Evolutionary conservation across 2,113 vertebrate genomes (phyloP).

Genomic region (Typhlomys cinereus): DNA sequence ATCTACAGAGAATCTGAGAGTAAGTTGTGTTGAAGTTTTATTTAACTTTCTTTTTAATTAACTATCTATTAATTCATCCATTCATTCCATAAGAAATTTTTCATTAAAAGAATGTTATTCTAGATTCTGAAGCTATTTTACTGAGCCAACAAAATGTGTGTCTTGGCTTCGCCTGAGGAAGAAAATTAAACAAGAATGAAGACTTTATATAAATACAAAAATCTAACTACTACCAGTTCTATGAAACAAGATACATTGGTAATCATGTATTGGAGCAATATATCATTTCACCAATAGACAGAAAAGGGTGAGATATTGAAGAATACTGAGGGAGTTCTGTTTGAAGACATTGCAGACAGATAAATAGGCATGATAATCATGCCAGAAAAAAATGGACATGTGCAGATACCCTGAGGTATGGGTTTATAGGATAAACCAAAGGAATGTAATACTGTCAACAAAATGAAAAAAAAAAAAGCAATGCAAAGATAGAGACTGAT

Average conservation of each 20-base stretch:
- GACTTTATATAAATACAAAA: neutral
- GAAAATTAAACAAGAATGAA: neutral
- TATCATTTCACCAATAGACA: neutral
- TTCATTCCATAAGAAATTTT: neutral
- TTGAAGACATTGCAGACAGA: neutral
- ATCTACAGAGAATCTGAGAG: neutral
- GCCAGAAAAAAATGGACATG: neutral
- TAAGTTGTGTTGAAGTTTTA: neutral
- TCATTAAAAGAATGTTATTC: neutral
- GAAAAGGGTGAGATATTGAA: fast-evolving
- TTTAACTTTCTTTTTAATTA: neutral
- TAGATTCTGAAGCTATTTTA: neutral
- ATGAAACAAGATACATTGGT: neutral
- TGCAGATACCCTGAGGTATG: neutral
- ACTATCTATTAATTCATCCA: neutral
- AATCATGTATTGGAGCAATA: neutral
- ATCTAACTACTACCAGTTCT: neutral
- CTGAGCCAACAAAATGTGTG: neutral
- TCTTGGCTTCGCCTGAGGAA: neutral
- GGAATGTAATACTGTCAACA: neutral
- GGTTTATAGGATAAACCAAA: neutral
- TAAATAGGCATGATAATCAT: neutral
- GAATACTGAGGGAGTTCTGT: neutral
- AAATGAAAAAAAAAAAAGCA: neutral
- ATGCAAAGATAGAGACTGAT: no score